These are phyloP conservation scores for Leptopilina myrica DNA, from an alignment of 2,888 invertebrate species.

Conservation along the genomic window DNA sequence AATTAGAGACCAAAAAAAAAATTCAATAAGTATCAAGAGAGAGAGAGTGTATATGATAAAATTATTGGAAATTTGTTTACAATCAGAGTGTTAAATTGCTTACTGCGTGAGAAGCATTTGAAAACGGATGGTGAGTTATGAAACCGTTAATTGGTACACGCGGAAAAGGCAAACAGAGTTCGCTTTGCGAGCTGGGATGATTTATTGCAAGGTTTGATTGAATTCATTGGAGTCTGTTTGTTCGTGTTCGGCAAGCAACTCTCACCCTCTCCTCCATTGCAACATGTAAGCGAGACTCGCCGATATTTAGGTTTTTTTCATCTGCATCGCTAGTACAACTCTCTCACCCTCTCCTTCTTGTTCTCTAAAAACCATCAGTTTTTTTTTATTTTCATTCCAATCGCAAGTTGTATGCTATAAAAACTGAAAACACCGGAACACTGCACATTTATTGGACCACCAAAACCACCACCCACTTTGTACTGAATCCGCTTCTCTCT, in stretches of 20 bases:
- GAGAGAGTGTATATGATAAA: not conserved
- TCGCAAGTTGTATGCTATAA: slow-evolving; percentile 62
- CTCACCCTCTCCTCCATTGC: slow-evolving; percentile 49
- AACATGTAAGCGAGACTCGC: slow-evolving; percentile 53
- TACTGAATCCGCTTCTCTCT: slow-evolving; percentile 41
- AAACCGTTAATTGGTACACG: slow-evolving; percentile 71
- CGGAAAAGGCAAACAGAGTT: slow-evolving; percentile 66
- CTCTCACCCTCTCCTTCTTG: slow-evolving; percentile 31
- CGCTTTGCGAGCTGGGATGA: slow-evolving; percentile 68
- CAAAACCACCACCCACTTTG: slow-evolving; percentile 45
- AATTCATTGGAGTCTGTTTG: slow-evolving; percentile 73
- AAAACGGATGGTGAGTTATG: slow-evolving; percentile 40
- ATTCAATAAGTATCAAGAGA: too few species aligned
- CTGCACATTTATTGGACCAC: slow-evolving; percentile 58
- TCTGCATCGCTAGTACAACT: slow-evolving; percentile 54
- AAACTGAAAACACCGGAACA: slow-evolving; percentile 64
- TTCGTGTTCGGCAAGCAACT: slow-evolving; percentile 58
- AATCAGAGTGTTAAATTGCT: slow-evolving; percentile 26
- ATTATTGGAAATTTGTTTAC: slow-evolving; percentile 17
- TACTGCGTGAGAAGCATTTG: slow-evolving; percentile 36
- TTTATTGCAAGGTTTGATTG: slow-evolving; percentile 76
- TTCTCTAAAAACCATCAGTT: slow-evolving; percentile 8
- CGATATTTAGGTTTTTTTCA: slow-evolving; percentile 67
- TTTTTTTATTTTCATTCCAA: slow-evolving; percentile 53
- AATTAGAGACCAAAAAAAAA: too few species aligned